A percentile compares a stretch with the other conserved stretches of the same genome.
phyloP scores from a whole-genome alignment of 2,888 invertebrate species.

The Therioaphis trifolii region DNA sequence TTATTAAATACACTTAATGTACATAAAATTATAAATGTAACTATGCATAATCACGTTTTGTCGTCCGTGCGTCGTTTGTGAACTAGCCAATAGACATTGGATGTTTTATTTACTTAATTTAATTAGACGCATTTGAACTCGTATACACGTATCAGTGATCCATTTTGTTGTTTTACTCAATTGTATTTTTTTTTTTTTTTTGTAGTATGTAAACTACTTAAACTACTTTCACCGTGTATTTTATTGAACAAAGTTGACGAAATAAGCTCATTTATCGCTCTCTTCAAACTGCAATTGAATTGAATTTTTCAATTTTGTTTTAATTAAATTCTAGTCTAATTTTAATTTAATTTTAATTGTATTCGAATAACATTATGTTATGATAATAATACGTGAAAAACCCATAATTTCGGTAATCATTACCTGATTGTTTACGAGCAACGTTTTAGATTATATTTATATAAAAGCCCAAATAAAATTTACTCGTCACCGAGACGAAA shows the following conservation, averaged over 20 bases:
- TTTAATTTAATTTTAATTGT: slow-evolving; percentile 40
- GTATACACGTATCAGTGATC: not conserved
- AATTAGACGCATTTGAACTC: not conserved
- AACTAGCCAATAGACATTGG: not conserved
- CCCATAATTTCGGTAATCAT: not conserved
- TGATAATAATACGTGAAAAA: not conserved
- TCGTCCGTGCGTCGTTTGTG: not conserved
- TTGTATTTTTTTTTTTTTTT: slow-evolving; percentile 1
- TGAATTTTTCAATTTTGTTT: slow-evolving; percentile 43
- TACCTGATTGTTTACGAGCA: slow-evolving; percentile 34
- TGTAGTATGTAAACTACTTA: not conserved
- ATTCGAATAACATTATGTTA: not conserved
- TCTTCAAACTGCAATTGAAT: slow-evolving; percentile 53
- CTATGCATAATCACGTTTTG: not conserved
- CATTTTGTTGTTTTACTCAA: not conserved
- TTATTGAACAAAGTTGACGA: slow-evolving; percentile 16
- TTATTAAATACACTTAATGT: not conserved
- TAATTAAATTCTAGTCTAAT: slow-evolving; percentile 60
- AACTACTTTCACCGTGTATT: slow-evolving; percentile 8
- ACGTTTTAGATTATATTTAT: not conserved
- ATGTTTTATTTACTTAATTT: slow-evolving; percentile 21
- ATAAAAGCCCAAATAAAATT: slow-evolving; percentile 31
- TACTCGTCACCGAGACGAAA: slow-evolving; percentile 39
- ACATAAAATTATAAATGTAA: slow-evolving; percentile 35
- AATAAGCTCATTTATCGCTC: slow-evolving; percentile 50